Percentiles rank a stretch among this genome's conserved stretches.
These are phyloP conservation scores for Grus americana DNA, from an alignment of 2,113 vertebrate genomes.

Conservation along the genomic window DNA sequence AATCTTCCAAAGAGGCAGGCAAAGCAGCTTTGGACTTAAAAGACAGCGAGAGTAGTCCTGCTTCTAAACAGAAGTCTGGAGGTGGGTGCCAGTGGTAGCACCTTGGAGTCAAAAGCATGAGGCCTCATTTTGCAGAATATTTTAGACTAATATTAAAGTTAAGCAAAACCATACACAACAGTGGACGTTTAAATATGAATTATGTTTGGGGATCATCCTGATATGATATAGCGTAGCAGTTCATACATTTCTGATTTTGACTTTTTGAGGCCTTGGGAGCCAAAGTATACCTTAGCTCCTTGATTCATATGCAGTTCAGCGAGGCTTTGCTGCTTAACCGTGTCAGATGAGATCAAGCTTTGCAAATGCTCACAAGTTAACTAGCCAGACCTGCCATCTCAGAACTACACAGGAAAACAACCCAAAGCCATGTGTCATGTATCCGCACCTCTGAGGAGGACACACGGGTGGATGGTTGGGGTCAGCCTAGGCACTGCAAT, in stretches of 20 bases:
- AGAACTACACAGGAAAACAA: not conserved
- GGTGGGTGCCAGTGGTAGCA: not conserved
- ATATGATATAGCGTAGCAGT: not conserved
- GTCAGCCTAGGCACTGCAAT: not conserved
- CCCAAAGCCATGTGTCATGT: not conserved
- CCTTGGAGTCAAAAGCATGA: not conserved
- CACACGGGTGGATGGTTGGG: not conserved
- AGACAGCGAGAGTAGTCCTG: not conserved
- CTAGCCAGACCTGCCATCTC: not conserved
- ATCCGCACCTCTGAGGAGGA: not conserved
- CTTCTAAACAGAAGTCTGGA: not conserved
- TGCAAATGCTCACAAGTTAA: not conserved
- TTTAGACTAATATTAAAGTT: not conserved
- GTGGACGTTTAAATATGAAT: not conserved
- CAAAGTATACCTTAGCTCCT: not conserved
- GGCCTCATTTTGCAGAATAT: not conserved
- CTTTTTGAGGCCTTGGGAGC: not conserved
- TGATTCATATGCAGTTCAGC: not conserved
- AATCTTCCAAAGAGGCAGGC: not conserved
- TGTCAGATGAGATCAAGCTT: constrained; percentile 26
- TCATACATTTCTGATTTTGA: not conserved
- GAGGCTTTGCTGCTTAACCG: not conserved
- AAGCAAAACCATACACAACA: not conserved
- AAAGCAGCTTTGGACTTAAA: not conserved
- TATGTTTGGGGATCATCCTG: not conserved